Conservation (phyloP, 2,888 invertebrate genomes). For the Acleris emargana region DNA sequence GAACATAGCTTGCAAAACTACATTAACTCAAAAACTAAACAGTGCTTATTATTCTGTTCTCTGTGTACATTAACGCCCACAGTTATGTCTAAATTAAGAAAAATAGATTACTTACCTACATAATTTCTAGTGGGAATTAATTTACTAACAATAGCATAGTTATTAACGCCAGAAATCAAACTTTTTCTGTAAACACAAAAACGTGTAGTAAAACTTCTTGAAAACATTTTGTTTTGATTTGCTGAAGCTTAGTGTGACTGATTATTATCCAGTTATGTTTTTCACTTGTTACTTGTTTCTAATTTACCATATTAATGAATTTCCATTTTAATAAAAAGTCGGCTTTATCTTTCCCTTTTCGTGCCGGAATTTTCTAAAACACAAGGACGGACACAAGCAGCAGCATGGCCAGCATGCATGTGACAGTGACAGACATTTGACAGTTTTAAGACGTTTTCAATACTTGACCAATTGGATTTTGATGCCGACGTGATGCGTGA, state of each 20-base stretch:
- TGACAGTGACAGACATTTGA: constrained; percentile 3
- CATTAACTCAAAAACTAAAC: too few relatives aligned
- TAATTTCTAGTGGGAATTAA: constrained; percentile 8
- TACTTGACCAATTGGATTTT: neutral
- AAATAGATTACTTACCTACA: constrained; percentile 13
- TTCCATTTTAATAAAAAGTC: neutral
- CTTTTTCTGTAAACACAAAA: constrained; percentile 20
- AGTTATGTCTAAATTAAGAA: neutral
- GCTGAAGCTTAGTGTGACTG: neutral
- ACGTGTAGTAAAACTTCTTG: constrained; percentile 13
- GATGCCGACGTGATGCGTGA: too few relatives aligned
- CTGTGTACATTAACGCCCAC: constrained; percentile 7
- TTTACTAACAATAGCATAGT: neutral
- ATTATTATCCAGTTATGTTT: neutral
- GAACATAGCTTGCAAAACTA: too few relatives aligned
- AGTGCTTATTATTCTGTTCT: too few relatives aligned
- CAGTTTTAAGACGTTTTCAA: constrained; percentile 4
- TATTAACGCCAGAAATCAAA: constrained; percentile 8
- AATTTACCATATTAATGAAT: neutral
- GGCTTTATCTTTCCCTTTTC: neutral
- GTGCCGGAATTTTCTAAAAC: too few relatives aligned
- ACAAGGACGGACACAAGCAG: neutral
- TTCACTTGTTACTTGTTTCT: neutral
- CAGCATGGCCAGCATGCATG: too few relatives aligned
- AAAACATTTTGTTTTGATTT: constrained; percentile 15